phyloP scores from a whole-genome alignment of 2,113 vertebrate genomes.

The Pituophis catenifer region DNA sequence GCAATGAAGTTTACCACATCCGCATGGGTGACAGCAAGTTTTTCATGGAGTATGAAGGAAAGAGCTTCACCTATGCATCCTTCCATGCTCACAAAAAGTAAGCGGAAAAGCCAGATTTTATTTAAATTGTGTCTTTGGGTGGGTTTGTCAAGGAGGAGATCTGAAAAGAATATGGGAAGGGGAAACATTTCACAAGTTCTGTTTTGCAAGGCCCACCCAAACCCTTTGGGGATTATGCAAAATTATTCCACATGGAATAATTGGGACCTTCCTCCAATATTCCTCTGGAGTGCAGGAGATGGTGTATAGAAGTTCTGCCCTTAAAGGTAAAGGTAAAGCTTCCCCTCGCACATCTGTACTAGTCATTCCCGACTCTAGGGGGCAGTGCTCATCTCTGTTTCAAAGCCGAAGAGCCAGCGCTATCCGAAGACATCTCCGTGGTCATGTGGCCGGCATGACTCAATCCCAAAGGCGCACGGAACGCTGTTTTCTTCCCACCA shows the following conservation, averaged over 20 bases:
- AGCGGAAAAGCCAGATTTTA: conserved; percentile 28
- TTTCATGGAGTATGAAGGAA: conserved; percentile 93
- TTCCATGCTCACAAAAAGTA: conserved; percentile 97
- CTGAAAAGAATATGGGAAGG: not conserved
- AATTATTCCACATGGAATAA: not conserved
- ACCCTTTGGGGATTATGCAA: not conserved
- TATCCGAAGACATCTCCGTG: too few relatives aligned
- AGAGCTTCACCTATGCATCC: conserved; percentile 95
- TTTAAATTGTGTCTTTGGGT: too few relatives aligned
- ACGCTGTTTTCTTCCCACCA: too few relatives aligned
- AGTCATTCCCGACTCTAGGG: too few relatives aligned
- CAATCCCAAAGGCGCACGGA: too few relatives aligned
- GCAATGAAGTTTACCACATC: conserved; percentile 95
- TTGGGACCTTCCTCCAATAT: not conserved
- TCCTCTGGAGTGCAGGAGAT: not conserved
- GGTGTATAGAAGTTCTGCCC: not conserved
- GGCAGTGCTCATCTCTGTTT: too few relatives aligned
- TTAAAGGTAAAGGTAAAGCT: too few relatives aligned
- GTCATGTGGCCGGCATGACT: too few relatives aligned
- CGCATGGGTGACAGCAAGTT: conserved; percentile 95
- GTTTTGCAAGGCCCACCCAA: not conserved
- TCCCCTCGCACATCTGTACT: too few relatives aligned
- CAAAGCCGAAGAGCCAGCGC: too few relatives aligned
- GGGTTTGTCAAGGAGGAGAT: not conserved
- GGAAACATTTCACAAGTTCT: not conserved